Evolutionary conservation across 1,140 invertebrate species (phyloP).

Genomic region (Aphidius gifuensis): DNA sequence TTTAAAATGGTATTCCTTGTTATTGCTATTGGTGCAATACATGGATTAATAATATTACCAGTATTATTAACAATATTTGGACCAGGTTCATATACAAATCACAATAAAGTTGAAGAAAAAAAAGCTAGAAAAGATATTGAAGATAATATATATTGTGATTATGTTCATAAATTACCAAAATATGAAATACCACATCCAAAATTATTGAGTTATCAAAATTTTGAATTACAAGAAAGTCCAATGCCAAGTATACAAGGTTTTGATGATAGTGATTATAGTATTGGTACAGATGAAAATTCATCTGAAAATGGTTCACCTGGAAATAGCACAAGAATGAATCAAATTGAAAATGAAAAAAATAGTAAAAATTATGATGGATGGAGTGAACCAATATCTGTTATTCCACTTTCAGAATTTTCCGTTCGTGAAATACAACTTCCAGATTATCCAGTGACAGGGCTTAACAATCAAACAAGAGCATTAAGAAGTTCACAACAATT

Average conservation of each 20-base stretch:
- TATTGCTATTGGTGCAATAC: slow-evolving; percentile 90
- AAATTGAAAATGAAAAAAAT: slow-evolving; percentile 61
- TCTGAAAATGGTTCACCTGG: slow-evolving; percentile 44
- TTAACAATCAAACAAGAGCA: neutral
- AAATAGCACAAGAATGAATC: slow-evolving; percentile 59
- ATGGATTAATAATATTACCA: slow-evolving; percentile 88
- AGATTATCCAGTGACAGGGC: slow-evolving; percentile 42
- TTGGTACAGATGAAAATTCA: slow-evolving; percentile 71
- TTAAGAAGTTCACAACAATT: neutral
- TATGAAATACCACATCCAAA: slow-evolving; percentile 76
- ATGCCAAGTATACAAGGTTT: slow-evolving; percentile 49
- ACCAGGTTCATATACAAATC: slow-evolving; percentile 68
- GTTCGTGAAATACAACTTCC: slow-evolving; percentile 38
- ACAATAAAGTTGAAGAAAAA: slow-evolving; percentile 48
- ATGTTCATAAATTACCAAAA: slow-evolving; percentile 53
- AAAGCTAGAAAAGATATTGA: slow-evolving; percentile 27
- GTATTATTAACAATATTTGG: slow-evolving; percentile 87
- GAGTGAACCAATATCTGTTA: slow-evolving; percentile 62
- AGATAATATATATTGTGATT: slow-evolving; percentile 6
- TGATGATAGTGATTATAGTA: slow-evolving; percentile 76
- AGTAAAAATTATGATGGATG: slow-evolving; percentile 65
- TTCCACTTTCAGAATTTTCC: slow-evolving; percentile 61
- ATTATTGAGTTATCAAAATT: slow-evolving; percentile 47
- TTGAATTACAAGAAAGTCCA: slow-evolving; percentile 35
- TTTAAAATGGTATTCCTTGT: slow-evolving; percentile 98